phyloP scores from a whole-genome alignment of 2,888 invertebrate species.

The Dolichomitus sp. region DNA sequence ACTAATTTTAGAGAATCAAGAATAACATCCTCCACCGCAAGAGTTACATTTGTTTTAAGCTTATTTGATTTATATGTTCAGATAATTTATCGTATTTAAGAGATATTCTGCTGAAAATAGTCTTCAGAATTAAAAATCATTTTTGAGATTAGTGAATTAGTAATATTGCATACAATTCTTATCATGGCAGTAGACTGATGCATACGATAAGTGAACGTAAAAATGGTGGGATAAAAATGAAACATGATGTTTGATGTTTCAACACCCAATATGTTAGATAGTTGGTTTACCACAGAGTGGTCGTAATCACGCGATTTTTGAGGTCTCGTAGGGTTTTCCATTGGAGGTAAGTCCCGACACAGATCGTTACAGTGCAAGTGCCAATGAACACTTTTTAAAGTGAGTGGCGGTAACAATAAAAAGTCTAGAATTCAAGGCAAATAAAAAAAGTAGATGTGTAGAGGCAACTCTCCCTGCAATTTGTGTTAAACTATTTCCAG shows the following conservation, averaged over 20 bases:
- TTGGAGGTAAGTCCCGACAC: not conserved
- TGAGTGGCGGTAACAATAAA: not conserved
- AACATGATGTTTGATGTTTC: not conserved
- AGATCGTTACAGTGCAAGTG: not conserved
- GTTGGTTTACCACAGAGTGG: not conserved
- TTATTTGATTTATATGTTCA: not conserved
- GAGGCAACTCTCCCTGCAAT: not conserved
- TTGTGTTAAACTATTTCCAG: not conserved
- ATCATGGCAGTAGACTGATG: too few species aligned
- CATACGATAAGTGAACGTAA: too few species aligned
- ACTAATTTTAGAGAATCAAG: not conserved
- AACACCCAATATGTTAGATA: not conserved
- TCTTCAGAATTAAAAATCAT: too few species aligned
- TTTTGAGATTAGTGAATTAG: too few species aligned
- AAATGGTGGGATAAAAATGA: too few species aligned
- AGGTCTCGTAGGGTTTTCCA: slow-evolving; percentile 3
- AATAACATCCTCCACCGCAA: not conserved
- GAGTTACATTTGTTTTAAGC: not conserved
- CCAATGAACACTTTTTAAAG: not conserved
- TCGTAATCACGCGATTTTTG: slow-evolving; percentile 46
- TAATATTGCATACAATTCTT: too few species aligned
- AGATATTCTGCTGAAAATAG: not conserved
- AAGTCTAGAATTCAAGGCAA: too few species aligned
- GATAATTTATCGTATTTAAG: not conserved
- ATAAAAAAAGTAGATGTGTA: too few species aligned